Evolutionary conservation across 2,113 vertebrate species (phyloP).

Genomic region (Lasiurus borealis): DNA sequence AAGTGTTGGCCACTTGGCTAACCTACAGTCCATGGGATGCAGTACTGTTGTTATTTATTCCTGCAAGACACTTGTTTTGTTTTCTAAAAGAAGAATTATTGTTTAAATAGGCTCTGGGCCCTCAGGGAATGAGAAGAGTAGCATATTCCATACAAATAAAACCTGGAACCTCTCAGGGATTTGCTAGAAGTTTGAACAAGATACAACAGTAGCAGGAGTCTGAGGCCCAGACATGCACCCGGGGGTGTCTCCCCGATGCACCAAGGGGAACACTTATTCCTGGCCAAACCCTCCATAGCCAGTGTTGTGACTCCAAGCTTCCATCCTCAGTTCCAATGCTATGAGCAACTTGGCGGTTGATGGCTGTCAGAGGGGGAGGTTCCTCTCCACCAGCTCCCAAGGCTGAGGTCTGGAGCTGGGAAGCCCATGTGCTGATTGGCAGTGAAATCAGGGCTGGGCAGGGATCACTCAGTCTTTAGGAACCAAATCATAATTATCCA

Average conservation of each 20-base stretch:
- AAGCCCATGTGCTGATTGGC: fast-evolving
- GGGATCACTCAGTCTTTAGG: fast-evolving
- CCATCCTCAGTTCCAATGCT: fast-evolving
- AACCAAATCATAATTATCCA: fast-evolving
- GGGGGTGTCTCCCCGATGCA: neutral
- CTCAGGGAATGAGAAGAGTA: neutral
- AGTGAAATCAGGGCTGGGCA: neutral
- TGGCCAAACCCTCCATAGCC: neutral
- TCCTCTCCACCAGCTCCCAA: neutral
- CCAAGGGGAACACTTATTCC: fast-evolving
- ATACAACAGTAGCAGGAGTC: neutral
- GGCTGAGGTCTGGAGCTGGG: neutral
- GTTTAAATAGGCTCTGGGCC: neutral
- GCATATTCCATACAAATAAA: neutral
- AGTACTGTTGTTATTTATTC: neutral
- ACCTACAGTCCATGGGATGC: fast-evolving
- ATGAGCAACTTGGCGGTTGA: fast-evolving
- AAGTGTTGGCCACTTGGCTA: fast-evolving
- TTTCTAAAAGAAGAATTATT: neutral
- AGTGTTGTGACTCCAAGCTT: fast-evolving
- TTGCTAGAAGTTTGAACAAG: neutral
- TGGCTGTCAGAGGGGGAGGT: neutral
- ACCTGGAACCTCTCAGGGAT: neutral
- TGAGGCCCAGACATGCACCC: neutral
- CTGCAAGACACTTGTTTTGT: neutral